Base-by-base conservation (phyloP, 2,888 invertebrate species). In the Lottia gigantea region DNA sequence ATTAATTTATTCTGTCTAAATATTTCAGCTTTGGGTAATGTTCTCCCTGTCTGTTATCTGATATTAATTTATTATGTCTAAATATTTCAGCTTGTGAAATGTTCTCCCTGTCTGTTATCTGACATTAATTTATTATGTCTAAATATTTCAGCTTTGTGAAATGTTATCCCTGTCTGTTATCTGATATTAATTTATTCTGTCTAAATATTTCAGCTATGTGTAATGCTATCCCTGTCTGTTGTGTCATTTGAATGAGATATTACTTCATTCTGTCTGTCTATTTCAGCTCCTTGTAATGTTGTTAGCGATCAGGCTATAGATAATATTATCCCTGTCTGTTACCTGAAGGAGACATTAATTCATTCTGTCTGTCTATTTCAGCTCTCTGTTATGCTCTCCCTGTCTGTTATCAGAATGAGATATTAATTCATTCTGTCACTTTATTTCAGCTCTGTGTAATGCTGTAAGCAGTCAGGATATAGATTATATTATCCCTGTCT, bases 401-500 rank as follows among this genome's bases (percentile, higher is more conserved):
- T 83, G 83, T 66, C 84, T 82, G 1, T 78, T 87, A 47, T 80
- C 75, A 11, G 79, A 81, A 67, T 83, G 82, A 1, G 81, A 80
- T 31, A 31, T 31, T 31, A 4, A 31, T 31, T 31, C 31, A 49
- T 12, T 65, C 19, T 47, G 16, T n/a, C 64, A n/a, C n/a, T n/a
- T n/a, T 66, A 66, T 71, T 77, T 8, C 74, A 87, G 87, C 71
- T 66, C 65, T 85, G 70, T 84, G 82, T 73, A 74, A 75, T 62
- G 82, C 84, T 16, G 67, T 83, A 45, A 84, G 83, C 7, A 82
- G 82, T 26, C 78, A 78, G 69, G 66, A 73, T 11, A 73, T 76
- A 55, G 87, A 87, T 76, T 86, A 73, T 86, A 86, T 73, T 82
- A 84, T 71, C 85, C 87, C 0, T 83, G 83, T 66, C 84, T 82